Base-by-base conservation (phyloP, 2,888 invertebrate species). In the Pilophorus perplexus region DNA sequence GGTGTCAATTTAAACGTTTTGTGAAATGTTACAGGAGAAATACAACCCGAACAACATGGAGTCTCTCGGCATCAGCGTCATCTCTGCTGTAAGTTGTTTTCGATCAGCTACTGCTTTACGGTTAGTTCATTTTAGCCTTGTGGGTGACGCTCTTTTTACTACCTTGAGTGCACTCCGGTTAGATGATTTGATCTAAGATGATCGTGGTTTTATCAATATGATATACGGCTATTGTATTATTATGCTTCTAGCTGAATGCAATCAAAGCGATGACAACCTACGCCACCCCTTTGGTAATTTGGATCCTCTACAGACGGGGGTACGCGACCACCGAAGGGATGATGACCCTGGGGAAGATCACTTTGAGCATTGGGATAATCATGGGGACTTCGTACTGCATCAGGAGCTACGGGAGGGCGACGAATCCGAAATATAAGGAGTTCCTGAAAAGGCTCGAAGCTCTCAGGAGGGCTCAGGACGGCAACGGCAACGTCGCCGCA, bases 241-340 rank as follows among this genome's bases (percentile, higher is more conserved):
- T 12, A 8, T 6, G 16, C n/a, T 77, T 77, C 48, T 75, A 86
- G 86, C 77, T 86, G 55, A 81, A 82, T 67, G 77, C 85, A 25
- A 79, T 89, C 73, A 83, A 86, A 81, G 87, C 85, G 70, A 80
- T 90, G 64, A 82, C 85, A 8, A 76, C 86, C 23, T 90, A 90
- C 75, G 82, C 88, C 12, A 87, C 89, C 37, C 91, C 91, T 2
- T 78, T 90, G 59, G 79, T 90, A 67, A 82, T 84, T n/a, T 82
- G 85, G 74, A 85, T 86, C 72, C 78, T 89, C 44, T 86, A 87
- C 75, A 84, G 84, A 68, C 83, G 84, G 71, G 88, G 84, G 42
- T 85, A 84, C 73, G 80, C 85, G 67, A 79, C 81, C 40, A 73
- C 79, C 1, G 85, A 85, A 62, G 81, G 82, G 5, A 75, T 83